A percentile compares a stretch with the other conserved stretches of the same genome.
Conservation (phyloP, 2,797 vertebrate species). For the Pangasius larnaudii region DNA sequence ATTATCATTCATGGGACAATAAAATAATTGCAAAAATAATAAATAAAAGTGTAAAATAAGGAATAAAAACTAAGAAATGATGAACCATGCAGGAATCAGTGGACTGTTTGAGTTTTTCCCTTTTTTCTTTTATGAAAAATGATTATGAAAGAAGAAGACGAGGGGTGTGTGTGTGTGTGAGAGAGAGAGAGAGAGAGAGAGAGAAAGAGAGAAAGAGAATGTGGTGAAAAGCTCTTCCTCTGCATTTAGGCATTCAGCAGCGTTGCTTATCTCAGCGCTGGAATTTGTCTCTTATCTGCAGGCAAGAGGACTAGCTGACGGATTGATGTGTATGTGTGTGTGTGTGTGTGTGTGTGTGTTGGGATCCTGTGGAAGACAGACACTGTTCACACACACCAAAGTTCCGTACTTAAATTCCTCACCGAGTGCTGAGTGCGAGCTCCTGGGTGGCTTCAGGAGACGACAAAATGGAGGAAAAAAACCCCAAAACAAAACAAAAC, state of each 20-base stretch:
- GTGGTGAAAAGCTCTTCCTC: constrained; percentile 20
- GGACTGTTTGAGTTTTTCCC: not conserved
- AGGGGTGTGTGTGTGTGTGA: not conserved
- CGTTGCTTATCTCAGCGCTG: constrained; percentile 74
- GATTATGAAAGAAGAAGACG: not conserved
- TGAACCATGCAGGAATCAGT: not conserved
- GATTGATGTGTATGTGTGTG: constrained; percentile 76
- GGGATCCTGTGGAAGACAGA: constrained; percentile 84
- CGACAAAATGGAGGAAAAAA: not conserved
- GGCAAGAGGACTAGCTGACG: constrained; percentile 81
- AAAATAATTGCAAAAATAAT: not conserved
- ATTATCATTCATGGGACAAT: not conserved
- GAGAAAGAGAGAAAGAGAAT: not conserved
- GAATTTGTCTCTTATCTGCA: constrained; percentile 86
- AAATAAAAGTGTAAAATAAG: not conserved
- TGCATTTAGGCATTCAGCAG: not conserved
- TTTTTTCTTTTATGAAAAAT: not conserved
- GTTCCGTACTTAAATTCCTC: constrained; percentile 84
- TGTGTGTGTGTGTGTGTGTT: constrained; percentile 50
- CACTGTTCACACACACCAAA: constrained; percentile 76
- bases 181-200: too few species aligned
- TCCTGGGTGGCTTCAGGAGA: constrained; percentile 69
- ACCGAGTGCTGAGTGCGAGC: constrained; percentile 86
- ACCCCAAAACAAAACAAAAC: too few species aligned
- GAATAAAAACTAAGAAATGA: not conserved